These are phyloP conservation scores for Acipenser transmontanus DNA, from an alignment of 2,797 vertebrate genomes.

Conservation along the genomic window DNA sequence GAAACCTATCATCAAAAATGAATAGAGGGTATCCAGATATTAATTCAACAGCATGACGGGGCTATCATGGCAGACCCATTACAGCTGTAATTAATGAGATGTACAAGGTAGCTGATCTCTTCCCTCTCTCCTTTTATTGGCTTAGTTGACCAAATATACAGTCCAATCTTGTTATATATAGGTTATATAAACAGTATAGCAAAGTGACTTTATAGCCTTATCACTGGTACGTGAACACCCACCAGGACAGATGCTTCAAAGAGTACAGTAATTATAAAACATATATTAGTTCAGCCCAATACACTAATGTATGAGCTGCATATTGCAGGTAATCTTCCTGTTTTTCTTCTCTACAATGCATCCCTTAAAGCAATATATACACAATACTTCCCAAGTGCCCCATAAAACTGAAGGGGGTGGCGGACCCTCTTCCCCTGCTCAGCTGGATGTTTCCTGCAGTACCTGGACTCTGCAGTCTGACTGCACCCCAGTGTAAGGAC, in stretches of 20 bases:
- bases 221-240: not conserved
- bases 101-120: constrained; percentile 11
- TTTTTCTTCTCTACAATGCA: too few relatives aligned
- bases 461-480: too few relatives aligned
- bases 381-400: too few relatives aligned
- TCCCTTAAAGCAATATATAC: too few relatives aligned
- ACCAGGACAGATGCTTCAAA: not conserved
- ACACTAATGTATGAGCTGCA: too few relatives aligned
- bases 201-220: too few relatives aligned
- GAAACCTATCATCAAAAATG: constrained; percentile 50
- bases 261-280: not conserved
- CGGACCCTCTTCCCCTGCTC: too few relatives aligned
- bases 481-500: too few relatives aligned
- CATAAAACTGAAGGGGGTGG: too few relatives aligned
- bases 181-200: not conserved
- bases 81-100: constrained; percentile 47
- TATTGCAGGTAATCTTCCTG: too few relatives aligned
- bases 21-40: constrained; percentile 39
- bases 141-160: constrained; percentile 11
- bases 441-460: too few relatives aligned
- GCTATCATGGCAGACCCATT: constrained; percentile 39
- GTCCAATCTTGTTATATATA: not conserved
- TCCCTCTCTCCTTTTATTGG: constrained; percentile 11
- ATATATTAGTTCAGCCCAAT: too few relatives aligned
- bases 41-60: constrained; percentile 49